Percentiles rank a stretch among this genome's conserved stretches.
These are phyloP conservation scores for Anniella stebbinsi DNA, from an alignment of 2,797 vertebrate species.

Conservation along the genomic window DNA sequence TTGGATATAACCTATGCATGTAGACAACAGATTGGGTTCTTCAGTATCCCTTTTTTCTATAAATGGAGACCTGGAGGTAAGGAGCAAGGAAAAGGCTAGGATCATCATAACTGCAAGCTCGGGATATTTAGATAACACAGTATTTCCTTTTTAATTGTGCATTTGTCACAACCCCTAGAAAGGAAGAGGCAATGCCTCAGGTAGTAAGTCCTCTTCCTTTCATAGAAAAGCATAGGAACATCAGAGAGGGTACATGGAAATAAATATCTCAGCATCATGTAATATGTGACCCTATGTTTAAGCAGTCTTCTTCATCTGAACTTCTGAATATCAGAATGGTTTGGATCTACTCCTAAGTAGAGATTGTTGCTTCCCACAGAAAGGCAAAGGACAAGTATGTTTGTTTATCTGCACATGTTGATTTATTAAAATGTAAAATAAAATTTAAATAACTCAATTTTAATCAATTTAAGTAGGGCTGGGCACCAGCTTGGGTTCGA, in stretches of 20 bases:
- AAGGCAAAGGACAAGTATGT: too few species aligned
- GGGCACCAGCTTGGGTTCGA: too few species aligned
- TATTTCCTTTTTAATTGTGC: not conserved
- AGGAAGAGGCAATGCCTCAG: not conserved
- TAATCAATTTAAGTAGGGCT: not conserved
- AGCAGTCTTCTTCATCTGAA: not conserved
- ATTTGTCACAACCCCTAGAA: not conserved
- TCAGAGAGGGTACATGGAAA: not conserved
- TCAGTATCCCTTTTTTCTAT: not conserved
- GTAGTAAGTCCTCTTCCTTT: slow-evolving; percentile 6
- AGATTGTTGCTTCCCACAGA: not conserved
- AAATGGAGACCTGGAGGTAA: not conserved
- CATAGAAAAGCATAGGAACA: not conserved
- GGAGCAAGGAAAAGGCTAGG: not conserved
- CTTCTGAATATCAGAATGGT: not conserved
- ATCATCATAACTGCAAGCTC: not conserved
- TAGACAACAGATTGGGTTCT: not conserved
- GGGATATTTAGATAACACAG: not conserved
- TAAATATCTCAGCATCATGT: not conserved
- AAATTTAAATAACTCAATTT: not conserved
- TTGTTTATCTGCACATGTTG: not conserved
- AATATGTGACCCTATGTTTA: not conserved
- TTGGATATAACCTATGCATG: not conserved
- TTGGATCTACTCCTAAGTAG: not conserved
- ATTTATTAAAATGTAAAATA: not conserved